A percentile compares a stretch with the other conserved stretches of the same genome.
These are phyloP conservation scores for Elanoides forficatus DNA, from an alignment of 2,113 vertebrate species.

Conservation along the genomic window DNA sequence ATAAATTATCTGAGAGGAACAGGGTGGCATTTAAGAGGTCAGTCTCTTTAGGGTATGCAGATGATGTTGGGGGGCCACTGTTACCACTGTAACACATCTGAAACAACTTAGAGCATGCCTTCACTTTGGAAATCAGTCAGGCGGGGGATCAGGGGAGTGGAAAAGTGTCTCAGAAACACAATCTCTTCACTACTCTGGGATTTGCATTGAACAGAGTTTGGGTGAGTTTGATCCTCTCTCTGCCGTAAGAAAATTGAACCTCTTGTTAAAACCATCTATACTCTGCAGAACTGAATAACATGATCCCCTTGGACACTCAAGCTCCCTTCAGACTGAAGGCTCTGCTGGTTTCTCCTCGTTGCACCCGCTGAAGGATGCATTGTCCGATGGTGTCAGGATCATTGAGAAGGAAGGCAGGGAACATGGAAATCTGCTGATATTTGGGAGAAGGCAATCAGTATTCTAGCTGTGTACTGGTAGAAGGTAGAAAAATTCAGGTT, in stretches of 20 bases:
- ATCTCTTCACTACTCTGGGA: not conserved
- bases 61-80: not conserved
- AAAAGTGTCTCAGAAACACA: not conserved
- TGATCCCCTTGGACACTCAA: not conserved
- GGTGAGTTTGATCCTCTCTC: not conserved
- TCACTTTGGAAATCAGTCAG: not conserved
- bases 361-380: not conserved
- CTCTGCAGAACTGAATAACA: not conserved
- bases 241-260: not conserved
- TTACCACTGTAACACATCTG: not conserved
- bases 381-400: not conserved
- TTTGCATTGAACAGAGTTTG: not conserved
- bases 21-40: not conserved
- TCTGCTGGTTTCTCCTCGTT: not conserved
- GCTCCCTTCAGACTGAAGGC: not conserved
- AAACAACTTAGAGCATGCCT: not conserved
- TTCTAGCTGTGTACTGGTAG: not conserved
- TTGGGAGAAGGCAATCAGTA: not conserved
- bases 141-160: not conserved
- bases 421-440: not conserved
- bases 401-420: not conserved
- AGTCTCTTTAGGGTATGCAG: not conserved
- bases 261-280: not conserved
- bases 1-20: not conserved
- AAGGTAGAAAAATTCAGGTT: not conserved